Base-by-base conservation (phyloP, 2,113 vertebrate genomes). In the Xiphophorus couchianus region DNA sequence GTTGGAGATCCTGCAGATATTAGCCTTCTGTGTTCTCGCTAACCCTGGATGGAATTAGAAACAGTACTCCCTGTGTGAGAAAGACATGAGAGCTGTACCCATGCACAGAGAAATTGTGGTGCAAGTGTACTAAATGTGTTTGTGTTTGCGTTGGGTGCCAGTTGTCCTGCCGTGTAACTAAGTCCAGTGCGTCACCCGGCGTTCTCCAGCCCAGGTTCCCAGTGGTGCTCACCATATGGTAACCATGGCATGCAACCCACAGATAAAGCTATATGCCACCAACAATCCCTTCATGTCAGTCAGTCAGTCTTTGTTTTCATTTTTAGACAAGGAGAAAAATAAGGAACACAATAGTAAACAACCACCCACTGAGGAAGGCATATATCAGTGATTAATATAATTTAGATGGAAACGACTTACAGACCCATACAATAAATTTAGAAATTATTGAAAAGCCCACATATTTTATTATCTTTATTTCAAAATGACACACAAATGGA, bases 181-280 rank as follows among this genome's bases (percentile, higher is more conserved):
- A 90, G 85, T 91, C 75, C 86, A 91, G 84, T 94, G 90, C 91
- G 90, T 94, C 94, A 94, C 85, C 87, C 81, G 81, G 82, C 86
- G 83, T 92, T 91, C 86, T 86, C 80, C 42, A 76, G 87, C 89
- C 88, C 90, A 73, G 86, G 83, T 90, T 88, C 87, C 91, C 89
- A 81, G 92, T 89, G 86, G 86, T 86, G 89, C 86, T 76, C 75
- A 86, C 90, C 94, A 95, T 95, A 94, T 95, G 94, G 93, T 91
- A 90, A 91, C 90, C 90, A 91, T 91, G 87, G 90, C 90, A 92
- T 85, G 86, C 88, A 80, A 77, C 87, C 92, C 74, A 74, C 84
- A 87, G 86, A 89, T 89, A 90, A 88, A 74, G 73, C 42, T 81
- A 84, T 71, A 73, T 81, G 82, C 83, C 88, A 86, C 89, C 82